phyloP scores from a whole-genome alignment of 2,888 invertebrate species.

The Baccha elongata region DNA sequence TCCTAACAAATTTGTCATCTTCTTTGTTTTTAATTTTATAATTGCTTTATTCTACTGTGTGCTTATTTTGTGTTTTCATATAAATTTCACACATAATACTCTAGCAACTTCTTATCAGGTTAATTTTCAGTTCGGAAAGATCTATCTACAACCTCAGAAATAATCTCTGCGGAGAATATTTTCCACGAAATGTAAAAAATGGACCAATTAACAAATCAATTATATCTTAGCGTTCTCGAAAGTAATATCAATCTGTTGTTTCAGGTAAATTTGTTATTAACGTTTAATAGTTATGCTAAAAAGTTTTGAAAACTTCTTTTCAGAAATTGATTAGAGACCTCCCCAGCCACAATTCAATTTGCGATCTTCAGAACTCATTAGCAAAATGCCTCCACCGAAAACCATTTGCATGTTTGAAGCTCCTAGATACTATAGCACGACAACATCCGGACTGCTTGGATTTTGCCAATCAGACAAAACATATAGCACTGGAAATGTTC shows the following conservation, averaged over 20 bases:
- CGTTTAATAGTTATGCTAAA: not conserved
- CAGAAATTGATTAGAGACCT: conserved; percentile 37
- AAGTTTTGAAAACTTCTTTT: not conserved
- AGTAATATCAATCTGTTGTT: conserved; percentile 41
- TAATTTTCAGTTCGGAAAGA: not conserved
- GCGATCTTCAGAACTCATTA: conserved; percentile 15
- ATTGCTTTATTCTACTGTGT: not conserved
- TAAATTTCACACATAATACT: conserved; percentile 32
- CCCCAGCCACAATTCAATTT: not conserved
- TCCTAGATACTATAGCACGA: conserved; percentile 21
- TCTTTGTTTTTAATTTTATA: conserved; percentile 12
- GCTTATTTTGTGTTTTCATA: conserved; percentile 7
- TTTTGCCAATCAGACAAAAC: conserved; percentile 19
- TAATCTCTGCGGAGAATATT: not conserved
- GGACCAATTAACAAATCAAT: conserved; percentile 37
- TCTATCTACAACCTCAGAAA: not conserved
- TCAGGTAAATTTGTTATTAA: conserved; percentile 35
- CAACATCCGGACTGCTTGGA: conserved; percentile 1
- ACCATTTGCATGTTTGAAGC: conserved; percentile 38
- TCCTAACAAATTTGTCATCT: not conserved
- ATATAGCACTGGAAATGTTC: conserved; percentile 35
- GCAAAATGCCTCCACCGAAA: conserved; percentile 34
- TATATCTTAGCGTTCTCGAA: conserved; percentile 52
- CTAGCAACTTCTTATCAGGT: conserved; percentile 55
- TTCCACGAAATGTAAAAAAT: conserved; percentile 40